Evolutionary conservation across 2,797 vertebrate genomes (phyloP), one percentile per base, ranked within the genome.

Genomic region (Spheniscus humboldti): DNA sequence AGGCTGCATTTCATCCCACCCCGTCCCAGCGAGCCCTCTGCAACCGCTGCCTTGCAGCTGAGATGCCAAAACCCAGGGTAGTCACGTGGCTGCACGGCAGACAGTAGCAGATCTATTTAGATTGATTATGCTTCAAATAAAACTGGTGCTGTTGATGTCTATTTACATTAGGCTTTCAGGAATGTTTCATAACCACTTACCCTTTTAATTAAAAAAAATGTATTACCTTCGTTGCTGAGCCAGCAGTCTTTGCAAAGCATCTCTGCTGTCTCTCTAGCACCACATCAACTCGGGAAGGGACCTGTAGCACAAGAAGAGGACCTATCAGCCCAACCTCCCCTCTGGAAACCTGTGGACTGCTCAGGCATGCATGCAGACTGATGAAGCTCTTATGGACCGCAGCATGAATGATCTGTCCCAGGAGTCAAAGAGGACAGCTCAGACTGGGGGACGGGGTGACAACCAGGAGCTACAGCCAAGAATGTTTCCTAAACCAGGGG

Each of bases 51-150:
- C 85, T 62, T 0, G 0, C 43, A 11, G 87, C 20, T 0, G 7
- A 62, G 79, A 75, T 1, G 6, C 78, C 23, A 2, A 88, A 80
- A 55, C 47, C 88, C 82, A 16, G 41, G 50, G 53, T 19, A 90
- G 35, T 88, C 72, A 66, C 12, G 5, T 24, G 90, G 66, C 79
- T 83, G 33, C 4, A 1, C 22, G 62, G 78, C 92, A 90, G 69
- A 73, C 76, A 11, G 10, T 2, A 88, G 60, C 63, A 41, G 76
- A 87, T 92, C 94, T 78, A 86, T 82, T 94, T 76, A 76, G 68
- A 95, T 82, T 82, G 88, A 92, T 94, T 76, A 73, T 10, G n/a
- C 67, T 73, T 73, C 88, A 83, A 37, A 86, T 43, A 67, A 45
- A 92, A 81, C 45, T 14, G 52, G 43, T 86, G 50, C 60, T 63